Conservation (phyloP, 2,797 vertebrate genomes). For the Perodicticus potto region DNA sequence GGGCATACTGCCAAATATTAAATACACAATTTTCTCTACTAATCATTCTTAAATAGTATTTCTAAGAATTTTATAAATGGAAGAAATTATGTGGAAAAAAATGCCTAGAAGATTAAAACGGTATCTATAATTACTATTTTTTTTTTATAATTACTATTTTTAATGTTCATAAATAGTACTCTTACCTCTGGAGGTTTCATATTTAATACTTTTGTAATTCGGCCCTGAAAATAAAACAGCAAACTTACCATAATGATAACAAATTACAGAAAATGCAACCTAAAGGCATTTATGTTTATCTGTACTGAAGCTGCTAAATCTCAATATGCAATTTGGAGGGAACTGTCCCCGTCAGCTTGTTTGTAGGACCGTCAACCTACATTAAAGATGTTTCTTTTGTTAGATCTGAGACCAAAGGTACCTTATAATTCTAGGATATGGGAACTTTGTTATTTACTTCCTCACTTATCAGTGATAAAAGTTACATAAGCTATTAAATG, state of each 20-base stretch:
- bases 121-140: background rate
- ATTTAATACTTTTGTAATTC: conserved; percentile 98
- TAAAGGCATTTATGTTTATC: background rate
- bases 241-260: conserved; percentile 61
- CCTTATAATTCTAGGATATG: conserved; percentile 18
- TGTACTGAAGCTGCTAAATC: background rate
- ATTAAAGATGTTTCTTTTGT: conserved; percentile 55
- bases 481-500: conserved; percentile 28
- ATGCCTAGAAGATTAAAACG: background rate
- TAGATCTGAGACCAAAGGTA: conserved; percentile 1
- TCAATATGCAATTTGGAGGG: background rate
- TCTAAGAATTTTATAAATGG: conserved; percentile 8
- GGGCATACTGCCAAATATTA: background rate
- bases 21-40: conserved; percentile 24
- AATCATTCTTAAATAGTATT: conserved; percentile 8
- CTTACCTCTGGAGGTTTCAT: conserved; percentile 99
- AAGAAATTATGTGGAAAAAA: conserved; percentile 29
- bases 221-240: conserved; percentile 90
- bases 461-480: conserved; percentile 4
- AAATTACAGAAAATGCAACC: conserved; percentile 30
- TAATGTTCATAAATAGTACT: background rate
- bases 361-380: background rate
- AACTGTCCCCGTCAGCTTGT: background rate
- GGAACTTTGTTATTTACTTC: background rate
- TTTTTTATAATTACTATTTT: conserved; percentile 24